Evolutionary conservation across 2,797 vertebrate species (phyloP).

Genomic region (Chrosomus eos): DNA sequence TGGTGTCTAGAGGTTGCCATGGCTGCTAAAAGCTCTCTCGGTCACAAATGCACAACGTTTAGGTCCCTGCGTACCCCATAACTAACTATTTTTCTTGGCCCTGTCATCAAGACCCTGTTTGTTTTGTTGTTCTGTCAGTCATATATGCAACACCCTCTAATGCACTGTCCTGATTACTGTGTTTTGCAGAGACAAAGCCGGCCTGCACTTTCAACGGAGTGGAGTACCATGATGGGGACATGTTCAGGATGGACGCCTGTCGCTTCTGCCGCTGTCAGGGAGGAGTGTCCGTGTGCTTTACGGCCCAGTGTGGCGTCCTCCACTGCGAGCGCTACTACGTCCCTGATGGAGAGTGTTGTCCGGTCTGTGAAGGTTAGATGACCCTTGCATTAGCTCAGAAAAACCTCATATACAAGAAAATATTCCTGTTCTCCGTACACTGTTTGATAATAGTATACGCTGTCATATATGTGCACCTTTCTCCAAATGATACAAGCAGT

Average conservation of each 20-base stretch:
- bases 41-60: conserved; percentile 43
- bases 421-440: neutral
- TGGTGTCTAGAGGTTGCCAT: conserved; percentile 63
- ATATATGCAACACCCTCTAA: conserved; percentile 20
- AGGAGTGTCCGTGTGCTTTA: conserved; percentile 89
- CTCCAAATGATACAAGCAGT: conserved; percentile 28
- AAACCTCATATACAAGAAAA: neutral
- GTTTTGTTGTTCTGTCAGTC: conserved; percentile 37
- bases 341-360: conserved; percentile 89
- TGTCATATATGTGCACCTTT: conserved; percentile 9
- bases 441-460: conserved; percentile 23
- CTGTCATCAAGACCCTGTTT: conserved; percentile 29
- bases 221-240: conserved; percentile 87
- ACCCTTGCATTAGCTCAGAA: neutral
- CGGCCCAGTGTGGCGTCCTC: conserved; percentile 86
- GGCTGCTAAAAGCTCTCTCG: conserved; percentile 47
- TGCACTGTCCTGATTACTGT: conserved; percentile 28
- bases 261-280: conserved; percentile 89
- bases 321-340: conserved; percentile 87
- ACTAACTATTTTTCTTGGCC: conserved; percentile 30
- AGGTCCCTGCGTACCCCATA: conserved; percentile 32
- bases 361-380: conserved; percentile 88
- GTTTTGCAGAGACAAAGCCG: conserved; percentile 83
- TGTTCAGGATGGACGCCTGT: conserved; percentile 89
- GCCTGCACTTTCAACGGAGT: conserved; percentile 83